phyloP scores from a whole-genome alignment of 1,140 invertebrate genomes.

The Drosophila tani region DNA sequence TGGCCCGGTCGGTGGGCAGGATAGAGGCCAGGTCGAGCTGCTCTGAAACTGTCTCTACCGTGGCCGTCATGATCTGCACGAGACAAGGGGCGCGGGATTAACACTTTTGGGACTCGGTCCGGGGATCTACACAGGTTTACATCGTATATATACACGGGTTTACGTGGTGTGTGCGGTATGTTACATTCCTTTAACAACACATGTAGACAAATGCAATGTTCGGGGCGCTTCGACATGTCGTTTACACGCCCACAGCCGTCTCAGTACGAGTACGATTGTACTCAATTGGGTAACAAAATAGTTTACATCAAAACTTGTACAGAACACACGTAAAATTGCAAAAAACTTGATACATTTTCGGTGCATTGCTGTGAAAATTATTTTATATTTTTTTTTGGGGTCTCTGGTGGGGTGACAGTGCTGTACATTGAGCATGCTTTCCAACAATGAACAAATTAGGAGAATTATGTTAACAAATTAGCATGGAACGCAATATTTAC shows the following conservation, averaged over 20 bases:
- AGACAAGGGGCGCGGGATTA: constrained; percentile 49
- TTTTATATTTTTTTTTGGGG: constrained; percentile 21
- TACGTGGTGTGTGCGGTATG: constrained; percentile 57
- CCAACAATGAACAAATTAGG: constrained; percentile 51
- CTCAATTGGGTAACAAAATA: constrained; percentile 31
- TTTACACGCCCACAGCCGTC: constrained; percentile 62
- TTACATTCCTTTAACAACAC: constrained; percentile 70
- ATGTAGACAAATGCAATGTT: constrained; percentile 68
- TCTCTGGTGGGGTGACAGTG: constrained; percentile 46
- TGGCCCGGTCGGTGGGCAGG: constrained; percentile 93
- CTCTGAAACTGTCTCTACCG: constrained; percentile 96
- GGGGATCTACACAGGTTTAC: constrained; percentile 32
- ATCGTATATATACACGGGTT: constrained; percentile 56
- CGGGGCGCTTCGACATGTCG: constrained; percentile 31
- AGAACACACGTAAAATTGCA: constrained; percentile 65
- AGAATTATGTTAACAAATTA: constrained; percentile 37
- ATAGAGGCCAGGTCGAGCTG: constrained; percentile 93
- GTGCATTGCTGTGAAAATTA: constrained; percentile 55
- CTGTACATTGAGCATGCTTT: constrained; percentile 74
- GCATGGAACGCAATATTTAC: constrained; percentile 66
- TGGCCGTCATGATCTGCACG: constrained; percentile 95
- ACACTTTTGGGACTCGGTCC: not conserved
- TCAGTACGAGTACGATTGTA: constrained; percentile 2
- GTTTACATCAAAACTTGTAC: constrained; percentile 63
- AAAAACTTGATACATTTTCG: constrained; percentile 51